Evolutionary conservation across 1,140 invertebrate genomes (phyloP).

Genomic region (Pseudachorutes palmiensis): DNA sequence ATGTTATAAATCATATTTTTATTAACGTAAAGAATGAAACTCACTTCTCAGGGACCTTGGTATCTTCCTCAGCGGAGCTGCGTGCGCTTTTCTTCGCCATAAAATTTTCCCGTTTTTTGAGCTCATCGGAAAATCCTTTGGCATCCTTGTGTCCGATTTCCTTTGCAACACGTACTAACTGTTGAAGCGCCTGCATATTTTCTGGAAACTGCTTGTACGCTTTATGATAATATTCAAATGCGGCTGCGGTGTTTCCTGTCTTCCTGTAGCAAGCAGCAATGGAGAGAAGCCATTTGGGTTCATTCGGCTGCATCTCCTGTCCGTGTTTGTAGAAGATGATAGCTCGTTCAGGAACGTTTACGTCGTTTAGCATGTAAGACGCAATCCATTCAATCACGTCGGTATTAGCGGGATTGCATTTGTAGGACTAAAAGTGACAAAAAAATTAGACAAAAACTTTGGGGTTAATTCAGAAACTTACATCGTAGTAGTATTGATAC

Average conservation of each 20-base stretch:
- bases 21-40: too few relatives aligned
- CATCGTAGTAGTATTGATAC: constrained; percentile 84
- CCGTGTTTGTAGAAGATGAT: constrained; percentile 80
- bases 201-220: constrained; percentile 33
- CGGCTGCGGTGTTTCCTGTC: constrained; percentile 74
- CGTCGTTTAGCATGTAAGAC: constrained; percentile 74
- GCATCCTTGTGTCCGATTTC: constrained; percentile 76
- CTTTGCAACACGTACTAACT: constrained; percentile 68
- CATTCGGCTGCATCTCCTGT: constrained; percentile 72
- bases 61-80: background rate
- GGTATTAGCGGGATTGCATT: constrained; percentile 81
- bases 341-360: constrained; percentile 83
- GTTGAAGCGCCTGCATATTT: constrained; percentile 55
- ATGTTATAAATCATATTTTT: too few relatives aligned
- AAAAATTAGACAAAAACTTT: constrained; percentile 3
- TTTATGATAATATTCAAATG: constrained; percentile 65
- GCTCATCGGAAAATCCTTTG: constrained; percentile 64
- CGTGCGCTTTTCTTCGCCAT: constrained; percentile 48
- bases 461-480: too few relatives aligned
- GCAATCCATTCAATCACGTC: constrained; percentile 85
- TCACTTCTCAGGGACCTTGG: too few relatives aligned
- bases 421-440: constrained; percentile 56
- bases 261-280: constrained; percentile 74
- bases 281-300: constrained; percentile 75
- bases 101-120: constrained; percentile 74